Percentiles rank a stretch among this genome's conserved stretches.
phyloP scores from a whole-genome alignment of 2,888 invertebrate species.

The Cactoblastis cactorum region DNA sequence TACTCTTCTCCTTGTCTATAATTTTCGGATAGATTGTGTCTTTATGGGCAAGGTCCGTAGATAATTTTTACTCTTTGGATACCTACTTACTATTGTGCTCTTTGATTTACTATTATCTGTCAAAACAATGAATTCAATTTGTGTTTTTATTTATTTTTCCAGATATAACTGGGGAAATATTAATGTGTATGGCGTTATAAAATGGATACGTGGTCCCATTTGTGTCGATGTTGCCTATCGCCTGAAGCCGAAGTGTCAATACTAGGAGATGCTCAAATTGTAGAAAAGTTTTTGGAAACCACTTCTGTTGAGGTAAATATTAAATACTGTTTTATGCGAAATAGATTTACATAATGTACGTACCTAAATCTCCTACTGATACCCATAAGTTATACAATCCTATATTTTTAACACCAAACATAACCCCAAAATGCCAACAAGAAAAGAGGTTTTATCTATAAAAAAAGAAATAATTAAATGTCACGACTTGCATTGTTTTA shows the following conservation, averaged over 20 bases:
- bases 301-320: conserved; percentile 60
- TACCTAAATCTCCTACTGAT: not conserved
- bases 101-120: conserved; percentile 55
- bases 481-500: conserved; percentile 6
- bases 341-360: not conserved
- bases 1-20: conserved; percentile 73
- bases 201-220: conserved; percentile 70
- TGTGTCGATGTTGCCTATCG: conserved; percentile 71
- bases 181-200: conserved; percentile 48
- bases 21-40: conserved; percentile 67
- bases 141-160: conserved; percentile 48
- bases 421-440: not conserved
- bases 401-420: not conserved
- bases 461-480: not conserved
- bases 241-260: conserved; percentile 64
- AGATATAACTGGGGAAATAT: conserved; percentile 51
- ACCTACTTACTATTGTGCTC: conserved; percentile 49
- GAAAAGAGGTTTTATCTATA: not conserved
- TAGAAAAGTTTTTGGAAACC: conserved; percentile 61
- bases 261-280: conserved; percentile 51
- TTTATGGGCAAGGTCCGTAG: conserved; percentile 78
- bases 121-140: conserved; percentile 58
- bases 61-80: conserved; percentile 78
- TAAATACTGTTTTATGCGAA: not conserved
- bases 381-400: not conserved